phyloP scores from a whole-genome alignment of 2,797 vertebrate genomes.

The Hydrocynus forskahlii region DNA sequence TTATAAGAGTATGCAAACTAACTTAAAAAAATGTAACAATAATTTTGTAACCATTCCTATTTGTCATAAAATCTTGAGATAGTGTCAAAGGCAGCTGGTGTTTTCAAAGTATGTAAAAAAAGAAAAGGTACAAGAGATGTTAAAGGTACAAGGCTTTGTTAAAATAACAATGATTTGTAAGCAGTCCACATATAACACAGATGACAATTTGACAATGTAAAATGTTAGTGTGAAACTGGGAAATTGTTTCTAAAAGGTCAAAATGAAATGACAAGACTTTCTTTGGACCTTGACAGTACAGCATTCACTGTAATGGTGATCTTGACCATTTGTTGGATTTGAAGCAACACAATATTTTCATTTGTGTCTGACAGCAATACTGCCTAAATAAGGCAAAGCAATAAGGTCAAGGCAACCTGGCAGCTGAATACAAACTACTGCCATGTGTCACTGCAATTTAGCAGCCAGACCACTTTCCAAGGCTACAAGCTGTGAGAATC shows the following conservation, averaged over 20 bases:
- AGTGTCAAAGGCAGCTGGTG: too few relatives aligned
- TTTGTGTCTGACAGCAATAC: slow-evolving; percentile 34
- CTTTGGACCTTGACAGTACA: slow-evolving; percentile 12
- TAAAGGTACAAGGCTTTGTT: too few relatives aligned
- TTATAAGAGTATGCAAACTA: too few relatives aligned
- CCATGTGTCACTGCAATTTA: slow-evolving; percentile 47
- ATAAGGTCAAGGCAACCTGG: slow-evolving; percentile 47
- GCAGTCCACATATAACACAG: too few relatives aligned
- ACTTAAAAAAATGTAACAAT: too few relatives aligned
- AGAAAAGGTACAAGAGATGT: too few relatives aligned
- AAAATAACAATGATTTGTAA: too few relatives aligned
- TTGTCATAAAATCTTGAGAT: too few relatives aligned
- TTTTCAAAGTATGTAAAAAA: too few relatives aligned
- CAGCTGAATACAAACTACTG: slow-evolving; percentile 47
- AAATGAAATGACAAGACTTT: not conserved
- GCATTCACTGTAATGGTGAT: not conserved
- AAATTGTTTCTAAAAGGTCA: not conserved
- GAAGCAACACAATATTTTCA: slow-evolving; percentile 33
- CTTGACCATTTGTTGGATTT: slow-evolving; percentile 39
- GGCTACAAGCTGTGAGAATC: slow-evolving; percentile 35
- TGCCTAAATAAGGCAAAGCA: slow-evolving; percentile 40
- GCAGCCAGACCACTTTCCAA: slow-evolving; percentile 45
- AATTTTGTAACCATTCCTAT: too few relatives aligned
- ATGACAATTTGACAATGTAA: too few relatives aligned
- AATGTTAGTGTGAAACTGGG: not conserved